phyloP scores from a whole-genome alignment of 1,140 invertebrate genomes.

The Phocides pigmalion region DNA sequence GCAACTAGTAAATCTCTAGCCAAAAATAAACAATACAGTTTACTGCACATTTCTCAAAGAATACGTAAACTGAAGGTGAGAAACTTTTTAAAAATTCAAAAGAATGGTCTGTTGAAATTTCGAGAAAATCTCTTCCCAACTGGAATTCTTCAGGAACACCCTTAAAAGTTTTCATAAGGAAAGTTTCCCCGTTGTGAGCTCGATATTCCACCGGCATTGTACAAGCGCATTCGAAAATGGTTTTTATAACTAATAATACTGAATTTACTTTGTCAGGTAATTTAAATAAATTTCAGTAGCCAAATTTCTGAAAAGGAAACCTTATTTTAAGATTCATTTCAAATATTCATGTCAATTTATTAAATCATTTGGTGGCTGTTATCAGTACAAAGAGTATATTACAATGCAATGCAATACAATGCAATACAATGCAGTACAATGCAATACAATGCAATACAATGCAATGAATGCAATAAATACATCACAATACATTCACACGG shows the following conservation, averaged over 20 bases:
- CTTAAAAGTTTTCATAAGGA: conserved; percentile 30
- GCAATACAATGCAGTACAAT: no score
- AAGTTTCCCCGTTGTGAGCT: conserved; percentile 5
- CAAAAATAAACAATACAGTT: no score
- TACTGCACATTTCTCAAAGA: conserved; percentile 2
- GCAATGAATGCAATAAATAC: no score
- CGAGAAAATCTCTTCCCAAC: conserved; percentile 40
- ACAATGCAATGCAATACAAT: no score
- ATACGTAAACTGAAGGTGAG: conserved; percentile 22
- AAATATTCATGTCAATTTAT: no score
- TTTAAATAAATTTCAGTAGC: background rate
- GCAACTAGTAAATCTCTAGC: no score
- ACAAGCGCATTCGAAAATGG: background rate
- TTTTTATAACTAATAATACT: background rate
- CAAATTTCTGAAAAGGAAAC: no score
- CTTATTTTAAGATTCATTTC: no score
- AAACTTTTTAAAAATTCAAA: conserved; percentile 30
- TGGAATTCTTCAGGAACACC: conserved; percentile 33
- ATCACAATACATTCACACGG: no score
- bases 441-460: no score
- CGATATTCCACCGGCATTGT: conserved; percentile 2
- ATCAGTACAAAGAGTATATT: no score
- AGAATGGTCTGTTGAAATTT: conserved; percentile 27
- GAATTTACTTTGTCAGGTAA: background rate
- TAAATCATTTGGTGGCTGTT: no score